Evolutionary conservation across 2,797 vertebrate genomes (phyloP).

Genomic region (Phalloptychus januarius): DNA sequence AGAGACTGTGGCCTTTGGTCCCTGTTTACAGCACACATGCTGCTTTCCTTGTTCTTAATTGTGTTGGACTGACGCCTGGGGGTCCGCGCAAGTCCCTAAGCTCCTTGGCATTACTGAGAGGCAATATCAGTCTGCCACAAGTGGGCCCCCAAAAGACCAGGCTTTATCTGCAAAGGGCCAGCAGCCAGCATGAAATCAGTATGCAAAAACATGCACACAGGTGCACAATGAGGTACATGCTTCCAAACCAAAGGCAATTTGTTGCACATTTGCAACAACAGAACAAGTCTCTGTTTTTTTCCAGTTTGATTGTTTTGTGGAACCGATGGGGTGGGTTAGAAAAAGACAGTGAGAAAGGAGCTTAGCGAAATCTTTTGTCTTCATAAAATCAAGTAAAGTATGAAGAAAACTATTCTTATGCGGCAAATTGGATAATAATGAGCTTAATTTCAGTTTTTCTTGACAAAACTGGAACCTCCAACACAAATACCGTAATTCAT

Average conservation of each 20-base stretch:
- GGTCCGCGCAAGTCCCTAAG: slow-evolving; percentile 65
- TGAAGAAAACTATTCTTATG: not conserved
- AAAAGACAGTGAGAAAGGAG: slow-evolving; percentile 26
- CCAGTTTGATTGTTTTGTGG: slow-evolving; percentile 51
- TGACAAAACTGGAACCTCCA: not conserved
- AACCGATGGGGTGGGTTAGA: slow-evolving; percentile 35
- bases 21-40: slow-evolving; percentile 55
- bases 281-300: slow-evolving; percentile 4
- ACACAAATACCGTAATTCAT: not conserved
- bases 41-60: slow-evolving; percentile 76
- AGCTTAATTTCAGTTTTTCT: not conserved
- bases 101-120: slow-evolving; percentile 66
- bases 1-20: slow-evolving; percentile 44
- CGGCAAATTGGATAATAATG: slow-evolving; percentile 24
- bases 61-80: slow-evolving; percentile 72
- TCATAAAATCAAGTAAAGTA: slow-evolving; percentile 30
- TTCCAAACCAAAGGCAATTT: slow-evolving; percentile 71
- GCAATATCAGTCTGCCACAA: slow-evolving; percentile 72
- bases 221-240: slow-evolving; percentile 69
- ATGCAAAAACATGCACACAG: slow-evolving; percentile 69
- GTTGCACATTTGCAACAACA: slow-evolving; percentile 66
- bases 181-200: slow-evolving; percentile 72
- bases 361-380: slow-evolving; percentile 21
- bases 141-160: slow-evolving; percentile 66
- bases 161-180: slow-evolving; percentile 84